Conservation (phyloP, 2,888 invertebrate genomes). For the Altica lythri region DNA sequence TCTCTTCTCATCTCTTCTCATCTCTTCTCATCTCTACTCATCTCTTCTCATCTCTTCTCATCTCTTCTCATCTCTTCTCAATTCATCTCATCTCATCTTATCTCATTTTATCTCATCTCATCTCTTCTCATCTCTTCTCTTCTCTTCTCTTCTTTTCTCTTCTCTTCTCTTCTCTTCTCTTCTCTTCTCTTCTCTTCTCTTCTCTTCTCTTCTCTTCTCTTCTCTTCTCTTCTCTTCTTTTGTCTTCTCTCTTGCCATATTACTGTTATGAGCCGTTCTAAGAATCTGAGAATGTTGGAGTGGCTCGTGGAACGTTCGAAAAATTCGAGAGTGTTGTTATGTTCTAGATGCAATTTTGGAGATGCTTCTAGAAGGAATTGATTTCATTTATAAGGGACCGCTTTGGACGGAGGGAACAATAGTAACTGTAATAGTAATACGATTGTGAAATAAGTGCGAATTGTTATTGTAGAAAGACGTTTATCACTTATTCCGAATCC, state of each 20-base stretch:
- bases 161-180: neutral
- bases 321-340: too few species aligned
- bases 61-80: neutral
- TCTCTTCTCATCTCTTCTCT: neutral
- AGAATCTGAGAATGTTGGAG: too few species aligned
- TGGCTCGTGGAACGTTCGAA: too few species aligned
- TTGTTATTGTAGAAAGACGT: too few species aligned
- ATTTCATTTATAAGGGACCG: too few species aligned
- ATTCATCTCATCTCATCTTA: neutral
- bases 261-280: too few species aligned
- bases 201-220: neutral
- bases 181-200: neutral
- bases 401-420: too few species aligned
- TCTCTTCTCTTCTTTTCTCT: neutral
- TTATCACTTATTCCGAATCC: too few species aligned
- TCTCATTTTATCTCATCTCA: neutral
- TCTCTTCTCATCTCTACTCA: neutral
- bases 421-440: too few species aligned
- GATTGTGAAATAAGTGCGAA: too few species aligned
- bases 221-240: neutral
- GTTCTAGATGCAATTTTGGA: too few species aligned
- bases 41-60: neutral
- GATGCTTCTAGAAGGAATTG: too few species aligned
- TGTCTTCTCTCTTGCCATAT: neutral
- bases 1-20: neutral